phyloP scores from a whole-genome alignment of 1,140 invertebrate genomes.

The Drosophila nigromelanica region DNA sequence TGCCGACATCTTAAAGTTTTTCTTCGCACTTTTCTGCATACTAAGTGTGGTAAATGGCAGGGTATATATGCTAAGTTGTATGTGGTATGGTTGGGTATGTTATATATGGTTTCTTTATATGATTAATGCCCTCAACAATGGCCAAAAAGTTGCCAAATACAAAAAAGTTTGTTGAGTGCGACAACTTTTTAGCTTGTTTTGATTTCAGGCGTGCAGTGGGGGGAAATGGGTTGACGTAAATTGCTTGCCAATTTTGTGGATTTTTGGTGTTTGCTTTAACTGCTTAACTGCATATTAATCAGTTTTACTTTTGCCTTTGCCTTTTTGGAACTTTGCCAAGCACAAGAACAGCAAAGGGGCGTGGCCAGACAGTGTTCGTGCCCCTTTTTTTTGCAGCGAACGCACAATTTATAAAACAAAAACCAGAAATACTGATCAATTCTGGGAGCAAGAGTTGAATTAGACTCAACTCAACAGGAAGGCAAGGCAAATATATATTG shows the following conservation, averaged over 20 bases:
- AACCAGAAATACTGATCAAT: not conserved
- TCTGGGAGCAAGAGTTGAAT: not conserved
- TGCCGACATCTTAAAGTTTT: conserved; percentile 20
- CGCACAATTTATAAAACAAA: not conserved
- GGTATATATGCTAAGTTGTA: not conserved
- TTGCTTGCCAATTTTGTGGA: conserved; percentile 34
- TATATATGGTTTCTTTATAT: conserved; percentile 39
- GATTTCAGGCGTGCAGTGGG: conserved; percentile 10
- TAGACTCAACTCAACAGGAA: no score
- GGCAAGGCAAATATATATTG: no score
- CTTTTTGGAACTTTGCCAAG: conserved; percentile 46
- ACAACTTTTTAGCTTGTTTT: conserved; percentile 60
- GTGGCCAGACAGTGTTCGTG: conserved; percentile 29
- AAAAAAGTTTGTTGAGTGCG: conserved; percentile 22
- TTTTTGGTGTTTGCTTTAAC: conserved; percentile 42
- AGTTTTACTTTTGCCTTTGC: conserved; percentile 39
- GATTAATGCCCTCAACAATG: conserved; percentile 52
- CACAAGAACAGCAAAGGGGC: conserved; percentile 60
- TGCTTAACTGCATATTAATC: conserved; percentile 60
- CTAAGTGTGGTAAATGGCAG: conserved; percentile 4
- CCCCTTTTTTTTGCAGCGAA: conserved; percentile 4
- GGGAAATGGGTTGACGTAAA: no score
- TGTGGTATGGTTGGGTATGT: conserved; percentile 1
- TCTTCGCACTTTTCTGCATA: not conserved
- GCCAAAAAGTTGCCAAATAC: conserved; percentile 39